Evolutionary conservation across 1,140 invertebrate genomes (phyloP).

Genomic region (Hycleus cichorii): DNA sequence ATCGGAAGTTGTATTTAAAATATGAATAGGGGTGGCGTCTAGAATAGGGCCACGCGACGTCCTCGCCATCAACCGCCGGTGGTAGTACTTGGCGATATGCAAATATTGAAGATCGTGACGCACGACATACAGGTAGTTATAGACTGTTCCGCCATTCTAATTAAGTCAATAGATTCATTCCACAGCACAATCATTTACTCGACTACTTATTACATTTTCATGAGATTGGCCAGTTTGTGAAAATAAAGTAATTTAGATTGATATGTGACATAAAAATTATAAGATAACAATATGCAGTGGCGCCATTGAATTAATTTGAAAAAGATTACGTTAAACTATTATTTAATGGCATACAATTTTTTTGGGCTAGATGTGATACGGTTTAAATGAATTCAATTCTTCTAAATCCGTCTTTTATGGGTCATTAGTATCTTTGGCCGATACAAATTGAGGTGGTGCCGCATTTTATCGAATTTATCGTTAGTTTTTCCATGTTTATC

Average conservation of each 20-base stretch:
- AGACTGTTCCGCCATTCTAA: constrained; percentile 13
- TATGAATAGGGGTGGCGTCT: too few species aligned
- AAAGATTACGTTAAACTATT: too few species aligned
- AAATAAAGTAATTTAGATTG: constrained; percentile 24
- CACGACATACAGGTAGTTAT: constrained; percentile 17
- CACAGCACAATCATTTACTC: constrained; percentile 15
- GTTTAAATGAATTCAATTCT: background rate
- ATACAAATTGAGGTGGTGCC: constrained; percentile 9
- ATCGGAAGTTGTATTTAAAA: too few species aligned
- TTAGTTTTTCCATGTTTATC: constrained; percentile 2
- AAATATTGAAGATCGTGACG: constrained; percentile 22
- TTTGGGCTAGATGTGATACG: too few species aligned
- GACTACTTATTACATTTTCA: constrained; percentile 14
- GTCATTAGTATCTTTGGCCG: constrained; percentile 7
- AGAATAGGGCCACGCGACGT: too few species aligned
- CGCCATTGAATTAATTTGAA: too few species aligned
- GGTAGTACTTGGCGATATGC: constrained; percentile 2
- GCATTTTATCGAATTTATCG: constrained; percentile 9
- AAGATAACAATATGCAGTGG: background rate
- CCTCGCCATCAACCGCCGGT: too few species aligned
- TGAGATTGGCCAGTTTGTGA: constrained; percentile 10
- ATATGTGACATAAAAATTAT: constrained; percentile 7
- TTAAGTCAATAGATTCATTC: constrained; percentile 27
- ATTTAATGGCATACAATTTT: too few species aligned
- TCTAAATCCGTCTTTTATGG: constrained; percentile 5